Base-by-base conservation (phyloP, 2,797 vertebrate genomes). In the Anguilla pacifica region DNA sequence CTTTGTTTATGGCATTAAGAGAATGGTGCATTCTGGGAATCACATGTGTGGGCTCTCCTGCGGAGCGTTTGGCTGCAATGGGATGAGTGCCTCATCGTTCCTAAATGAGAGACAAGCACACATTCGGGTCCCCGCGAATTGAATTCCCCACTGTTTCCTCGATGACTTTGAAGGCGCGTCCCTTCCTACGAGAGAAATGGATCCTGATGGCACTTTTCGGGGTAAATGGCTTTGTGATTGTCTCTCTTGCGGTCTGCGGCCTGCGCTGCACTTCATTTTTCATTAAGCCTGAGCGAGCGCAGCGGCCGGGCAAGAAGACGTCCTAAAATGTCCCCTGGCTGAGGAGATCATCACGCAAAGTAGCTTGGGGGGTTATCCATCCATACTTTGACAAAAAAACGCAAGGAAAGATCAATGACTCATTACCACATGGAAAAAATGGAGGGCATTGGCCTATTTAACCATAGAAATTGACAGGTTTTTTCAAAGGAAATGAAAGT, bases 71-170 rank as follows among this genome's bases (percentile, higher is more conserved):
- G 72, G 70, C 39, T 84, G 55, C n/a, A 28, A 61, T 81, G 39
- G 35, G n/a, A 39, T 77, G 88, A 91, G 35, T 35, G 2, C 61
- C 86, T 89, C 49, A 83, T 82, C 17, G 72, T 87, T 82, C 87
- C 88, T 72, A 88, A 91, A 91, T 90, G 67, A 77, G 28, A 90
- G 39, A 39, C 39, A 0, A 79, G 87, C 64, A 91, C 86, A 61
- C 79, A 84, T 46, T 87, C n/a, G 39, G 31, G 84, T 86, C 85
- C 88, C 70, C 86, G 55, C 89, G 84, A 90, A 90, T 86, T 17
- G 31, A 39, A 84, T 28, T 64, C 53, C 90, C 87, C 83, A 86
- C 89, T 91, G 90, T 57, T 91, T 87, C 88, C 67, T 89, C 91
- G 89, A 92, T 85, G 53, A 87, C 79, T 87, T 57, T 88, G 84